phyloP scores from a whole-genome alignment of 2,797 vertebrate species.

The Gorsachius magnificus region DNA sequence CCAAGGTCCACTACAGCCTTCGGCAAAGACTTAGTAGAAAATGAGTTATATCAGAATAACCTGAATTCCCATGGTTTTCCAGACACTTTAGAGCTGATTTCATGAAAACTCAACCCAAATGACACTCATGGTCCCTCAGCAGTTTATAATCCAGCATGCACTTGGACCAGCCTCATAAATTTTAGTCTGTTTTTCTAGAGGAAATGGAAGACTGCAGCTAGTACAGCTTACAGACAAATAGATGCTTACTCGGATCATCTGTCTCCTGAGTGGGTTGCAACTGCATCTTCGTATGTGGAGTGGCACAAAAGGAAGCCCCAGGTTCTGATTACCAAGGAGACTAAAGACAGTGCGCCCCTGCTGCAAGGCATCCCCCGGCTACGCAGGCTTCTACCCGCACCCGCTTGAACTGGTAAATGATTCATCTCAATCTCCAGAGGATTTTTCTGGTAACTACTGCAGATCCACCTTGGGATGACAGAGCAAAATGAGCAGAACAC shows the following conservation, averaged over 20 bases:
- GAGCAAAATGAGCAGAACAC: conserved; percentile 41
- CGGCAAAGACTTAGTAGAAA: background rate
- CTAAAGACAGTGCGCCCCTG: background rate
- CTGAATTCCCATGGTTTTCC: background rate
- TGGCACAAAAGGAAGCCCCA: background rate
- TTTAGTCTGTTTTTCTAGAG: background rate
- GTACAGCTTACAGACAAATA: background rate
- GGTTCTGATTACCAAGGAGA: background rate
- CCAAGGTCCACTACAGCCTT: background rate
- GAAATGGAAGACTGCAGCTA: background rate
- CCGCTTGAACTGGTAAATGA: background rate
- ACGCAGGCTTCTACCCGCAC: background rate
- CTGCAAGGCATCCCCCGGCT: background rate
- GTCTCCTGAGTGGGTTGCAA: background rate
- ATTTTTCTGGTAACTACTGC: conserved; percentile 41
- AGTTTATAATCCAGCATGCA: background rate
- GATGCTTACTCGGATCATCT: background rate
- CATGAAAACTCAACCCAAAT: background rate
- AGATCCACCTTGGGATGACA: conserved; percentile 47
- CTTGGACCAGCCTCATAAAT: background rate
- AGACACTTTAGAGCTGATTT: background rate
- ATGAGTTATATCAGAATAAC: background rate
- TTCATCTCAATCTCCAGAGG: conserved; percentile 18
- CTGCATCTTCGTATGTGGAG: background rate
- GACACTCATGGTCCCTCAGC: background rate